phyloP scores from a whole-genome alignment of 2,888 invertebrate species.

The Anagyrus pseudococci region DNA sequence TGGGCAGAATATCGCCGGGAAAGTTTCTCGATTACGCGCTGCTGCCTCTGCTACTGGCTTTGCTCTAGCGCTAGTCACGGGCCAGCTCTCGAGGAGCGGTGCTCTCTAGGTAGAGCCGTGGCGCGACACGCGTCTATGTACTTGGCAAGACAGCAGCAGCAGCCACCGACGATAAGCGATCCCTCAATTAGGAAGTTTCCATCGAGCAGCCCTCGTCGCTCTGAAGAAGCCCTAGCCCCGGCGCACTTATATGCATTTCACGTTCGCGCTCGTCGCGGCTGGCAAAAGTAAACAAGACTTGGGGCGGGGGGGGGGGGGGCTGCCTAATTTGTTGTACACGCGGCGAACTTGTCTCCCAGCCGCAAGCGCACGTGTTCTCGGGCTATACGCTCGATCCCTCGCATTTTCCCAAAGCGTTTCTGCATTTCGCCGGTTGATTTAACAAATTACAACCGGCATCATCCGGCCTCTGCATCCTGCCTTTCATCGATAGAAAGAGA shows the following conservation, averaged over 20 bases:
- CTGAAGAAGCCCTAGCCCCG: not conserved
- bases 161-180: slow-evolving; percentile 32
- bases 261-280: slow-evolving; percentile 1
- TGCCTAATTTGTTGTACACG: not conserved
- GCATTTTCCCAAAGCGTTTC: no score
- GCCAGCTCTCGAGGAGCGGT: no score
- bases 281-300: slow-evolving; percentile 12
- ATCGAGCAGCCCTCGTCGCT: not conserved
- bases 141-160: slow-evolving; percentile 21
- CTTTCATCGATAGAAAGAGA: no score
- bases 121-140: slow-evolving; percentile 23
- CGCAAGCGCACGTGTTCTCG: not conserved
- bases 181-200: slow-evolving; percentile 38
- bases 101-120: not conserved
- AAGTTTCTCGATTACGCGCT: slow-evolving; percentile 45
- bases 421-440: no score
- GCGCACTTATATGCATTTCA: slow-evolving; percentile 23
- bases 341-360: not conserved
- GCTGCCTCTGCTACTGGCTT: no score
- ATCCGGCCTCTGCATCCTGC: no score
- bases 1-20: slow-evolving; percentile 39
- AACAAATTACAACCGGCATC: no score
- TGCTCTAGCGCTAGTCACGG: not conserved
- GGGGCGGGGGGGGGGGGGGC: not conserved
- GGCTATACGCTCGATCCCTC: no score